phyloP scores from a whole-genome alignment of 2,888 invertebrate genomes.

The Nomada fabriciana region DNA sequence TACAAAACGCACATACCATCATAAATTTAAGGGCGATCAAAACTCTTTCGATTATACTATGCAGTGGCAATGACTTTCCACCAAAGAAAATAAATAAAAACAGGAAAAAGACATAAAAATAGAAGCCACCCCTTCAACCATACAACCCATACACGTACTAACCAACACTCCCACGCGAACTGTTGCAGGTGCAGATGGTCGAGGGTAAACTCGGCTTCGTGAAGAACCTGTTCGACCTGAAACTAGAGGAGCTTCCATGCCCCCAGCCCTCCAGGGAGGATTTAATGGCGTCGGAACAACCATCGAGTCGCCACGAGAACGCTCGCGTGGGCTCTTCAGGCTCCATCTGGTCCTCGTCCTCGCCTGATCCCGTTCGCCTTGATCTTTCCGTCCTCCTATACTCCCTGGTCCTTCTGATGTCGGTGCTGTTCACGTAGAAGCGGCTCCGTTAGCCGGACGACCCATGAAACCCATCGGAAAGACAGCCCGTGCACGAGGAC shows the following conservation, averaged over 20 bases:
- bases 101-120: too few relatives aligned
- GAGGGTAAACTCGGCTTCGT: constrained; percentile 78
- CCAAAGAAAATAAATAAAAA: too few relatives aligned
- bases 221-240: constrained; percentile 79
- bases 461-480: constrained; percentile 35
- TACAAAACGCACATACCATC: too few relatives aligned
- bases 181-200: constrained; percentile 73
- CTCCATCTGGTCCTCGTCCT: constrained; percentile 76
- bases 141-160: not conserved
- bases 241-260: constrained; percentile 80
- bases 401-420: constrained; percentile 62
- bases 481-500: constrained; percentile 28
- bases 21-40: too few relatives aligned
- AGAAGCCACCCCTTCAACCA: too few relatives aligned
- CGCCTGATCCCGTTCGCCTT: constrained; percentile 59
- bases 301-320: constrained; percentile 79
- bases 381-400: constrained; percentile 66
- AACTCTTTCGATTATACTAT: too few relatives aligned
- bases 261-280: constrained; percentile 80
- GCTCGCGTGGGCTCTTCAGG: constrained; percentile 76
- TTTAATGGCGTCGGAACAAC: constrained; percentile 82
- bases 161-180: not conserved
- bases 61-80: too few relatives aligned
- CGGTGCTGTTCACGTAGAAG: constrained; percentile 79
- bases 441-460: constrained; percentile 34